Conservation (phyloP, 2,888 invertebrate genomes). For the Stenichneumon culpator region DNA sequence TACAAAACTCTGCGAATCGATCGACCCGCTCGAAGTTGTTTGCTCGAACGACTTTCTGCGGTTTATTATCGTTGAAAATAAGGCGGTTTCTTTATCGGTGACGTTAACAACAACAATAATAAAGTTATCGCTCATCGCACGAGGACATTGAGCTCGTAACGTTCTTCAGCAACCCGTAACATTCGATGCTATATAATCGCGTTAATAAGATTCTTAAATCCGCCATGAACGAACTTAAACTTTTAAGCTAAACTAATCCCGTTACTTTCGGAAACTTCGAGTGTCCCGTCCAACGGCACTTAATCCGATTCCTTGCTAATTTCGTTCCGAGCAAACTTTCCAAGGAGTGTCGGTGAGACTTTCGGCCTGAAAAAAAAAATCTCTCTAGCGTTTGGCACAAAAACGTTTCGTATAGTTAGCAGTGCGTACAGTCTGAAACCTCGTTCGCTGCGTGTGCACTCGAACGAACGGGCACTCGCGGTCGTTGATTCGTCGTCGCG, state of each 20-base stretch:
- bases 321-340: background rate
- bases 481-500: slow-evolving; percentile 56
- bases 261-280: slow-evolving; percentile 4
- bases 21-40: background rate
- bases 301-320: slow-evolving; percentile 7
- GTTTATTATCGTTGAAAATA: background rate
- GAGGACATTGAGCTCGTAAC: background rate
- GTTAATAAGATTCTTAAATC: slow-evolving; percentile 8
- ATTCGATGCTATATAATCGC: background rate
- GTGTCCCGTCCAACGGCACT: background rate
- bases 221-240: background rate
- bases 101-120: background rate
- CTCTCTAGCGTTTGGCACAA: background rate
- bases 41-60: background rate
- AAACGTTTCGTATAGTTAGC: background rate
- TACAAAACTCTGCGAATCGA: too few species aligned
- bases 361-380: background rate
- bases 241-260: background rate
- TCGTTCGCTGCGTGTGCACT: background rate
- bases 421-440: background rate
- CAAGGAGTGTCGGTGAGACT: background rate
- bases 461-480: slow-evolving; percentile 20
- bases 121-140: background rate
- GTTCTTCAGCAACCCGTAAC: background rate
- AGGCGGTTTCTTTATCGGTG: background rate